Percentiles rank a stretch among this genome's conserved stretches.
Evolutionary conservation across 2,888 invertebrate species (phyloP).

Genomic region (Notodonta dromedarius): DNA sequence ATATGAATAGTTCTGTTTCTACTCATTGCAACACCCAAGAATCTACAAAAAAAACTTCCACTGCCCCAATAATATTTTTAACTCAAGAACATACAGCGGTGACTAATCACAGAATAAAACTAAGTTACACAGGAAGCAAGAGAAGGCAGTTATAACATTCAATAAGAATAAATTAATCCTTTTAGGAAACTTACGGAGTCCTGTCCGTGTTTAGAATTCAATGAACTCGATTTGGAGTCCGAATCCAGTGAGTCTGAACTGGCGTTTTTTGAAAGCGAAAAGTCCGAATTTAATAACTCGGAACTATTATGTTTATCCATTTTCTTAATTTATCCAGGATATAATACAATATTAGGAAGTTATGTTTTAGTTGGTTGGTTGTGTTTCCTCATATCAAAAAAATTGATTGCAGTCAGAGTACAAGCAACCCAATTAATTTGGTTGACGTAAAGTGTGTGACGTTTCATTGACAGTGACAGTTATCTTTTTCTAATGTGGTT

Average conservation of each 20-base stretch:
- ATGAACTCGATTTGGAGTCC: conserved; percentile 93
- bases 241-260: conserved; percentile 92
- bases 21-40: conserved; percentile 48
- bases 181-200: conserved; percentile 88
- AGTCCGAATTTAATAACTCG: conserved; percentile 87
- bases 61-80: too few species aligned
- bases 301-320: conserved; percentile 88
- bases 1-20: conserved; percentile 64
- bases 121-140: conserved; percentile 67
- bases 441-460: too few species aligned
- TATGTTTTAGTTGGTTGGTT: too few species aligned
- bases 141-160: conserved; percentile 57
- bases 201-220: conserved; percentile 92
- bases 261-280: conserved; percentile 88
- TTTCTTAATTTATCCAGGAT: conserved; percentile 2
- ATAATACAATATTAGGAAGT: too few species aligned
- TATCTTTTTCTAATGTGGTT: too few species aligned
- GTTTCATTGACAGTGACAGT: too few species aligned
- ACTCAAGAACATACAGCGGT: conserved; percentile 23
- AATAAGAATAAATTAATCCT: conserved; percentile 76
- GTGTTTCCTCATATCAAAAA: too few species aligned
- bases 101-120: conserved; percentile 43
- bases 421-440: too few species aligned
- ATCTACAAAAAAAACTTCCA: conserved; percentile 13
- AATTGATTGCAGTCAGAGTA: too few species aligned